Evolutionary conservation across 2,113 vertebrate species (phyloP).

Genomic region (Nycticorax nycticorax): DNA sequence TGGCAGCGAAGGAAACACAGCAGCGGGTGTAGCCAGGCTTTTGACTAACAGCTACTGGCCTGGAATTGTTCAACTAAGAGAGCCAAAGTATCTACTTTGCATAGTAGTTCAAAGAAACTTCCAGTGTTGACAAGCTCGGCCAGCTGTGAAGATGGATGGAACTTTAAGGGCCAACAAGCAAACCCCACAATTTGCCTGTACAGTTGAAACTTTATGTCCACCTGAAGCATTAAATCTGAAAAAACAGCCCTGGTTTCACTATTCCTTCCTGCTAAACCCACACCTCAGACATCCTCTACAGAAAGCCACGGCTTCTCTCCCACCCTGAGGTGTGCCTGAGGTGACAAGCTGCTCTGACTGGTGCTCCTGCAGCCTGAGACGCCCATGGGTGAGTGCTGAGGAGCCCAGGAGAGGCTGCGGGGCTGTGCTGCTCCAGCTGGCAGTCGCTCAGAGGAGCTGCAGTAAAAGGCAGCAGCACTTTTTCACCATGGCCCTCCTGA

Average conservation of each 20-base stretch:
- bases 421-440: background rate
- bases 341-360: background rate
- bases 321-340: fast-evolving
- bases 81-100: background rate
- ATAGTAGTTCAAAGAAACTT: background rate
- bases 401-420: fast-evolving
- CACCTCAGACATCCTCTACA: background rate
- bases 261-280: background rate
- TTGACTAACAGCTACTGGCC: background rate
- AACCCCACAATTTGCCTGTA: background rate
- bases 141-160: background rate
- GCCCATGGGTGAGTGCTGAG: fast-evolving
- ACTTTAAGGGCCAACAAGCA: background rate
- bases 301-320: background rate
- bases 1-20: background rate
- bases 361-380: background rate
- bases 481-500: background rate
- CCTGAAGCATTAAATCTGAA: background rate
- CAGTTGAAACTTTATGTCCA: background rate
- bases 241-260: background rate
- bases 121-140: background rate
- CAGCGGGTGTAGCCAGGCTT: background rate
- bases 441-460: background rate
- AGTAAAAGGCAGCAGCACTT: background rate
- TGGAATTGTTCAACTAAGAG: background rate